These are phyloP conservation scores for Andrena bicolor DNA, from an alignment of 2,888 invertebrate genomes.

Conservation along the genomic window DNA sequence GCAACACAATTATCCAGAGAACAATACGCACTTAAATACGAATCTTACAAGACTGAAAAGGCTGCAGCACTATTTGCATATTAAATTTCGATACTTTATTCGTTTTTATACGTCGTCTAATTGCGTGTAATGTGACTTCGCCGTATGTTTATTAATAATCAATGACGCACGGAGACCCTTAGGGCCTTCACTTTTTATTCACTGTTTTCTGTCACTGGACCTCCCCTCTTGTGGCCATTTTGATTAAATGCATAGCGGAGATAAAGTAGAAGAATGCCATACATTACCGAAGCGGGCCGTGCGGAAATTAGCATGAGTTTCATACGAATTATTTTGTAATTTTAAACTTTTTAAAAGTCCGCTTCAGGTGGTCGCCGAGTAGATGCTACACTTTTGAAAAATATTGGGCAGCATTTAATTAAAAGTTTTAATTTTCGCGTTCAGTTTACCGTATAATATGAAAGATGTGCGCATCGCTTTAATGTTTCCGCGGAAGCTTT, in stretches of 20 bases:
- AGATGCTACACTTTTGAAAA: constrained; percentile 21
- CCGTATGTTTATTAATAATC: not conserved
- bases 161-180: not conserved
- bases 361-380: constrained; percentile 7
- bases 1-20: too few relatives aligned
- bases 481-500: constrained; percentile 11
- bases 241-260: constrained; percentile 30
- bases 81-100: too few relatives aligned
- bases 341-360: constrained; percentile 40
- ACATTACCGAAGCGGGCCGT: constrained; percentile 48
- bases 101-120: not conserved
- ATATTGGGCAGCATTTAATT: constrained; percentile 41
- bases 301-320: constrained; percentile 44
- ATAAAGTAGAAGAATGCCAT: constrained; percentile 50
- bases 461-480: constrained; percentile 33
- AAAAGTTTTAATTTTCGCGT: constrained; percentile 52
- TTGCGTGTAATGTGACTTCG: not conserved
- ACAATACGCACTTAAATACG: too few relatives aligned
- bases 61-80: too few relatives aligned
- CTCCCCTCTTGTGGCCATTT: constrained; percentile 20
- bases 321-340: constrained; percentile 53
- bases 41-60: too few relatives aligned
- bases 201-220: not conserved
- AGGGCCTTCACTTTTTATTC: not conserved
- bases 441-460: constrained; percentile 28